A percentile compares a stretch with the other conserved stretches of the same genome.
Conservation (phyloP, 2,113 vertebrate species). For the Sorex fumeus region DNA sequence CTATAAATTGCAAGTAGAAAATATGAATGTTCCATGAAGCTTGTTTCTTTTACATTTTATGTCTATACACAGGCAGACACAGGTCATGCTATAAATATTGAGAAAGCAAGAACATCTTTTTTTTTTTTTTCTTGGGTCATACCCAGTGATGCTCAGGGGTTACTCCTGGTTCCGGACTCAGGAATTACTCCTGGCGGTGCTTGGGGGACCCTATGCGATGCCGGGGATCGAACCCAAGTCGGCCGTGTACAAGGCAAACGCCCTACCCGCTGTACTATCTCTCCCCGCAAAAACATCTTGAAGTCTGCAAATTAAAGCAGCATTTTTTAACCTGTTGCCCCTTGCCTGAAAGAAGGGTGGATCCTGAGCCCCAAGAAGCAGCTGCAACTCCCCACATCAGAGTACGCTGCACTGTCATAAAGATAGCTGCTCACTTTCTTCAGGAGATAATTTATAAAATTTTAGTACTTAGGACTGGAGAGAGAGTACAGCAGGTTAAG, state of each 20-base stretch:
- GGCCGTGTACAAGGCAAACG: too few relatives aligned
- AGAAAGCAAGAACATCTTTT: not conserved
- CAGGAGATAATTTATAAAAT: slow-evolving; percentile 53
- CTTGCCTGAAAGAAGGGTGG: not conserved
- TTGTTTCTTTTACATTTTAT: slow-evolving; percentile 24
- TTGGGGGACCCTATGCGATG: too few relatives aligned
- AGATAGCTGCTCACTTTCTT: slow-evolving; percentile 9
- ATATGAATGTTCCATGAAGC: not conserved
- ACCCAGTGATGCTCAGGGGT: too few relatives aligned
- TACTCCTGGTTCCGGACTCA: too few relatives aligned
- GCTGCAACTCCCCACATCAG: not conserved
- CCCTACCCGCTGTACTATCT: too few relatives aligned
- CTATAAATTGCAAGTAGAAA: slow-evolving; percentile 18
- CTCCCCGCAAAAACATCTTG: slow-evolving; percentile 9
- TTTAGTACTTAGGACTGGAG: slow-evolving; percentile 36
- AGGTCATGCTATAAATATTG: not conserved
- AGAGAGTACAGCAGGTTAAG: not conserved
- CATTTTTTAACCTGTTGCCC: not conserved
- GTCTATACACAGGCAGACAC: not conserved
- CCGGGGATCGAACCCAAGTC: too few relatives aligned
- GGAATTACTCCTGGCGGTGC: too few relatives aligned
- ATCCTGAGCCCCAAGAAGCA: not conserved
- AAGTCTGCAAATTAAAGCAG: slow-evolving; percentile 1
- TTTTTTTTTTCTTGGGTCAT: too few relatives aligned
- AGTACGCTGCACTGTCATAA: not conserved